These are phyloP conservation scores for Drosophila lacteicornis DNA, from an alignment of 1,140 invertebrate genomes.

Conservation along the genomic window DNA sequence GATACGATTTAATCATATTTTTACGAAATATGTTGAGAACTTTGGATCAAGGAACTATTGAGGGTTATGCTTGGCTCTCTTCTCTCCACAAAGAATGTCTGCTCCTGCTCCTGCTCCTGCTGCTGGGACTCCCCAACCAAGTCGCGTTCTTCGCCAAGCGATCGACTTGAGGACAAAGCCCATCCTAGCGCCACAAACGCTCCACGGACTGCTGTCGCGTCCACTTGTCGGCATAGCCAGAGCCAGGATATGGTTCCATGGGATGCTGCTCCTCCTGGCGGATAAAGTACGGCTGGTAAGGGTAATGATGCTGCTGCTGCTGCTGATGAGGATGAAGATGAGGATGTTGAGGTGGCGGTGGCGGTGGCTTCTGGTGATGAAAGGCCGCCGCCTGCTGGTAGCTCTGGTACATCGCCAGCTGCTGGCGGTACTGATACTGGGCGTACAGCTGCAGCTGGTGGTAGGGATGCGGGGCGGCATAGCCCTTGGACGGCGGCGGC, in stretches of 20 bases:
- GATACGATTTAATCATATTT: conserved; percentile 14
- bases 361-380: neutral
- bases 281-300: conserved; percentile 1
- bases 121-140: neutral
- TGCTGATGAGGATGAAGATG: neutral
- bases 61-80: neutral
- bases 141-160: conserved; percentile 16
- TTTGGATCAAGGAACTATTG: neutral
- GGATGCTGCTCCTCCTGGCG: conserved; percentile 3
- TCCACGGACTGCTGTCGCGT: conserved; percentile 11
- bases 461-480: conserved; percentile 13
- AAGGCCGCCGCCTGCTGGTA: conserved; percentile 5
- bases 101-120: neutral
- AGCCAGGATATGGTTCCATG: neutral
- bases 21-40: neutral
- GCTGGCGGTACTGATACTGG: conserved; percentile 10
- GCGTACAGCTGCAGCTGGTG: conserved; percentile 33
- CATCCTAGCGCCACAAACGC: conserved; percentile 6
- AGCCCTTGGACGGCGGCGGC: neutral
- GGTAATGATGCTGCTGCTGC: neutral
- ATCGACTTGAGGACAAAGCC: neutral
- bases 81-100: neutral
- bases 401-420: conserved; percentile 12
- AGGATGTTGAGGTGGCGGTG: too few species aligned
- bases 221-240: conserved; percentile 5